Base-by-base conservation (phyloP, 2,888 invertebrate genomes). In the Carabus problematicus region DNA sequence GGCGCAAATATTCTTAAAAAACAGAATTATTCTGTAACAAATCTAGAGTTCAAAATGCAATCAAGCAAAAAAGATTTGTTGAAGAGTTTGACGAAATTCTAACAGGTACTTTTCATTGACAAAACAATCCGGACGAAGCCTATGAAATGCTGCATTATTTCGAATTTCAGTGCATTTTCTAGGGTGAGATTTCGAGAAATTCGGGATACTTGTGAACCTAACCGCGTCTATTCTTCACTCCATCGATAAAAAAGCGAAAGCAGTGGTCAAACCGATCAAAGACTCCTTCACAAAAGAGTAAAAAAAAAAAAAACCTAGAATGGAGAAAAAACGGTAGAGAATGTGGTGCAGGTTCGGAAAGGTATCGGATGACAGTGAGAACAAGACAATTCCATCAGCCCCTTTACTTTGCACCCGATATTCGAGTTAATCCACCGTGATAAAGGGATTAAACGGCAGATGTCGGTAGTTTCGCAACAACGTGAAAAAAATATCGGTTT, bases 341-440 rank as follows among this genome's bases (percentile, higher is more conserved):
- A 29, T 29, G 49, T 49, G 40, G 47, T 49, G 47, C 62, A 62
- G 55, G 64, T 54, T 56, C 41, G 19, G 8, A 16, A 59, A 45
- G 39, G 56, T 52, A 67, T 67, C 60, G 59, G 43, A 49, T 60
- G 45, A 49, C 60, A 67, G 59, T 52, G 60, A 39, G 60, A 60
- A 69, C 69, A 69, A 69, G 62, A 69, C 69, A 69, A 69, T 69
- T 69, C 69, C 69, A 69, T 69, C 69, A 69, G 43, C 62, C 69
- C 62, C 19, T 62, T n/a, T 66, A 59, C 64, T 59, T 59, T 66
- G 14, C 66, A 47, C 66, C 59, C 49, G 66, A 66, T 29, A 29
- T 66, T 55, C 69, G 40, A 62, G 69, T 69, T 69, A 69, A 69
- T 69, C 69, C 69, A 69, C 39, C 69, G 69, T 69, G 69, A 61